Evolutionary conservation across 2,797 vertebrate species (phyloP).

Genomic region (Diglossa cyanea): DNA sequence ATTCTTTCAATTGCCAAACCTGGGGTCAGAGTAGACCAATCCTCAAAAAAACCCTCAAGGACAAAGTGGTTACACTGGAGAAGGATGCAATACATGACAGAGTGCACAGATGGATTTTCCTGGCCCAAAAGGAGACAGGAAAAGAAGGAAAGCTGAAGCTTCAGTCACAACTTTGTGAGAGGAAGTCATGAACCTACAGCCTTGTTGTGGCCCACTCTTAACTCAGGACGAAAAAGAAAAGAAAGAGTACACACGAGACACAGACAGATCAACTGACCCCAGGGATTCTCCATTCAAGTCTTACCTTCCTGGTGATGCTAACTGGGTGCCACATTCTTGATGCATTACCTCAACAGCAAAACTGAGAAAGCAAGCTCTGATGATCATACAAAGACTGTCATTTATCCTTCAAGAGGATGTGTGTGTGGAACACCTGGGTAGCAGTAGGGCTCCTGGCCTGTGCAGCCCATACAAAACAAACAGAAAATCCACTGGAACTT

Average conservation of each 20-base stretch:
- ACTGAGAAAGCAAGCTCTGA: not conserved
- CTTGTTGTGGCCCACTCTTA: not conserved
- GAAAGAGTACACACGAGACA: not conserved
- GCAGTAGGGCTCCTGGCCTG: not conserved
- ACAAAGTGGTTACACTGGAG: accelerated
- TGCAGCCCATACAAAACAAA: not conserved
- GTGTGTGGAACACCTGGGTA: not conserved
- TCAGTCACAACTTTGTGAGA: not conserved
- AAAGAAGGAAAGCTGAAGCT: not conserved
- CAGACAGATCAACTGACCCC: not conserved
- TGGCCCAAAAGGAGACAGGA: not conserved
- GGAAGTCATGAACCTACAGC: not conserved
- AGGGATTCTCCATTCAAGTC: not conserved
- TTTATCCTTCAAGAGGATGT: not conserved
- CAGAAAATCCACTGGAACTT: not conserved
- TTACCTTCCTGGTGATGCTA: not conserved
- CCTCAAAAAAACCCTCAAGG: not conserved
- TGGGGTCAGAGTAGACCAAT: not conserved
- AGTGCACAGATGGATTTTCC: not conserved
- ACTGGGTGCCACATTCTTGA: not conserved
- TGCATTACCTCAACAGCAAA: not conserved
- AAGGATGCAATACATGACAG: accelerated
- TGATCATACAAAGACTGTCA: not conserved
- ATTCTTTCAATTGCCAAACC: not conserved
- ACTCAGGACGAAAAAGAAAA: not conserved